A percentile compares a stretch with the other conserved stretches of the same genome.
These are phyloP conservation scores for Eupithecia centaureata DNA, from an alignment of 2,888 invertebrate genomes.

Conservation along the genomic window DNA sequence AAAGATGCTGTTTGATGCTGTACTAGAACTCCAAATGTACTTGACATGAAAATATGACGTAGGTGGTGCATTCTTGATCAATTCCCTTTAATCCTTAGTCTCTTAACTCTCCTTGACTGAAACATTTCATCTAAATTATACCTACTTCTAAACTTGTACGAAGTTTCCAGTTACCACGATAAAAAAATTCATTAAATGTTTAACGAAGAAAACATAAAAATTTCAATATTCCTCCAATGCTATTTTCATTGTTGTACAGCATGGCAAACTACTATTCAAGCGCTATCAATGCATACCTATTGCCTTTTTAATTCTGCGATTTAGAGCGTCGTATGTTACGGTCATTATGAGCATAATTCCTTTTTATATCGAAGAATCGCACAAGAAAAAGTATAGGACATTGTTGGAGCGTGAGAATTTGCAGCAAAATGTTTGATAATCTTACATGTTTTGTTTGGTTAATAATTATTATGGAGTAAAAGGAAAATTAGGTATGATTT, in stretches of 20 bases:
- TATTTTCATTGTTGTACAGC: slow-evolving; percentile 18
- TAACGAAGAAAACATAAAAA: slow-evolving; percentile 3
- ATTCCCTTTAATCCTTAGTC: no score
- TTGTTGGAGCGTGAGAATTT: slow-evolving; percentile 9
- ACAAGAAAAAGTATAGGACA: not conserved
- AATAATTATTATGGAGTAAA: not conserved
- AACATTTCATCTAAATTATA: not conserved
- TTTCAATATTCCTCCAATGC: slow-evolving; percentile 1
- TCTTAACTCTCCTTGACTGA: no score
- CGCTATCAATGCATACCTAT: slow-evolving; percentile 27
- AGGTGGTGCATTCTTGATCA: not conserved
- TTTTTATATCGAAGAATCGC: no score
- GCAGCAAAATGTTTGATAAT: not conserved
- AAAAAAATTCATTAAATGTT: not conserved
- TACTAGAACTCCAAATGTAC: no score
- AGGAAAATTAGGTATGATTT: not conserved
- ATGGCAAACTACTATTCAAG: slow-evolving; percentile 36
- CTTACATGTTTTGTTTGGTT: not conserved
- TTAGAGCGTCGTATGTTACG: slow-evolving; percentile 37
- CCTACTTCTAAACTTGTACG: not conserved
- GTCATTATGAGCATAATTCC: slow-evolving; percentile 19
- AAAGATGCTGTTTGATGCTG: not conserved
- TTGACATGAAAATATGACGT: not conserved
- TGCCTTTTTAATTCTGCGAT: slow-evolving; percentile 38
- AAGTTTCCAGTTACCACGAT: not conserved